A percentile compares a stretch with the other conserved stretches of the same genome.
Evolutionary conservation across 2,113 vertebrate genomes (phyloP).

Genomic region (Lagopus leucura): DNA sequence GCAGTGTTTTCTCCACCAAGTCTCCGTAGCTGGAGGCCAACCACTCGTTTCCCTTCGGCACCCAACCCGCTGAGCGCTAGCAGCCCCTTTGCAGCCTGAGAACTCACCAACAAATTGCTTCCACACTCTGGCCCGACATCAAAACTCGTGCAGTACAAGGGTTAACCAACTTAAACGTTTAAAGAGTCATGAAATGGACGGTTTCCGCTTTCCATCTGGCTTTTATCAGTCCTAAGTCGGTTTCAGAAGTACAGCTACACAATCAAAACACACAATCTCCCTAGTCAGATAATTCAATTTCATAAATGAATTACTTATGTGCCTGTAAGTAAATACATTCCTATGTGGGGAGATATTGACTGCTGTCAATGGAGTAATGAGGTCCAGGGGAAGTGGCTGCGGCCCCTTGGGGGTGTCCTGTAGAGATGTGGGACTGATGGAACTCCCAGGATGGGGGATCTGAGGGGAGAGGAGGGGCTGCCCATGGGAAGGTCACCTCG

Average conservation of each 20-base stretch:
- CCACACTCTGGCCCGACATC: conserved; percentile 56
- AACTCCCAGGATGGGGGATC: neutral
- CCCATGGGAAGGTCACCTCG: neutral
- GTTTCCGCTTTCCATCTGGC: conserved; percentile 83
- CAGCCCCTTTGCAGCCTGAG: conserved; percentile 54
- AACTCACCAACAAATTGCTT: conserved; percentile 78
- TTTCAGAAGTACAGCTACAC: conserved; percentile 77
- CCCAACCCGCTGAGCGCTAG: neutral
- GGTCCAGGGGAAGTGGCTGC: conserved; percentile 43
- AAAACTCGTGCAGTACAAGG: conserved; percentile 68
- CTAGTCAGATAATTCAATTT: conserved; percentile 84
- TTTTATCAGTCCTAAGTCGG: conserved; percentile 77
- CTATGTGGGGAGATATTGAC: conserved; percentile 64
- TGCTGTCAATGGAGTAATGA: conserved; percentile 78
- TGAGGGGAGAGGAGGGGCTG: neutral
- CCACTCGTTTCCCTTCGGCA: neutral
- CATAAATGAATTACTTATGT: conserved; percentile 83
- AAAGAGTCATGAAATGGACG: conserved; percentile 81
- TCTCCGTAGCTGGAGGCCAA: neutral
- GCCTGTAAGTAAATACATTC: conserved; percentile 79
- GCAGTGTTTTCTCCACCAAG: neutral
- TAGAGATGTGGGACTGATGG: conserved; percentile 1
- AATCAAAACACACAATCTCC: conserved; percentile 80
- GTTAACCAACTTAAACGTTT: conserved; percentile 81
- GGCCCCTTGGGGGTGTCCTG: neutral